These are phyloP conservation scores for Himalopsyche phryganea DNA, from an alignment of 1,140 invertebrate species.

Conservation along the genomic window DNA sequence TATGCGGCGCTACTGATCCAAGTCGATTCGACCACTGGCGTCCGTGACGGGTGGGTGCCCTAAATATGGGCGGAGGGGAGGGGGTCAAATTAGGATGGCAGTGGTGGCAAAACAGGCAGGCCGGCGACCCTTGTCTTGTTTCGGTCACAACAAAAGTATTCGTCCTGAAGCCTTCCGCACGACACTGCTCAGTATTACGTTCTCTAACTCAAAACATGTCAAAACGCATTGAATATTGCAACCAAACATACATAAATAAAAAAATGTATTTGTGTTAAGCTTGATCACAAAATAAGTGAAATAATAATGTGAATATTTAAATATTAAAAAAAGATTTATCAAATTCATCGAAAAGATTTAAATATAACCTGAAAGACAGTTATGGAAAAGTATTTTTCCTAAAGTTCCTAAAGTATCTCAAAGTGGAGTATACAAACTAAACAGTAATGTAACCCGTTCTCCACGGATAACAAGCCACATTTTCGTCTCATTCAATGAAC, in stretches of 20 bases:
- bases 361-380: too few relatives aligned
- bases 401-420: too few relatives aligned
- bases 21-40: constrained; percentile 25
- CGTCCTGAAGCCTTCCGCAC: constrained; percentile 17
- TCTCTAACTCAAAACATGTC: not conserved
- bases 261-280: not conserved
- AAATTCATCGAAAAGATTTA: too few relatives aligned
- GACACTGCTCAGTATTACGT: not conserved
- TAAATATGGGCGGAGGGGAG: not conserved
- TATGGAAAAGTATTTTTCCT: too few relatives aligned
- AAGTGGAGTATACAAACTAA: too few relatives aligned
- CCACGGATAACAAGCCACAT: too few relatives aligned
- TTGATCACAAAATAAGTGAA: too few relatives aligned
- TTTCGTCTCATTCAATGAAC: too few relatives aligned
- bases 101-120: not conserved
- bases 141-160: constrained; percentile 33
- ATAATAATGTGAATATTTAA: too few relatives aligned
- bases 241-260: not conserved
- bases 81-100: constrained; percentile 8
- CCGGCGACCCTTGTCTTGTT: constrained; percentile 32
- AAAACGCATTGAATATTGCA: not conserved
- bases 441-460: too few relatives aligned
- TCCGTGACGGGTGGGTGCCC: constrained; percentile 12
- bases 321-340: too few relatives aligned
- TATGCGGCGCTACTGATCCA: constrained; percentile 1